A percentile compares a stretch with the other conserved stretches of the same genome.
phyloP scores from a whole-genome alignment of 37 sponge, comb jelly and placozoan genomes.

The Diacarnus erythraeanus region DNA sequence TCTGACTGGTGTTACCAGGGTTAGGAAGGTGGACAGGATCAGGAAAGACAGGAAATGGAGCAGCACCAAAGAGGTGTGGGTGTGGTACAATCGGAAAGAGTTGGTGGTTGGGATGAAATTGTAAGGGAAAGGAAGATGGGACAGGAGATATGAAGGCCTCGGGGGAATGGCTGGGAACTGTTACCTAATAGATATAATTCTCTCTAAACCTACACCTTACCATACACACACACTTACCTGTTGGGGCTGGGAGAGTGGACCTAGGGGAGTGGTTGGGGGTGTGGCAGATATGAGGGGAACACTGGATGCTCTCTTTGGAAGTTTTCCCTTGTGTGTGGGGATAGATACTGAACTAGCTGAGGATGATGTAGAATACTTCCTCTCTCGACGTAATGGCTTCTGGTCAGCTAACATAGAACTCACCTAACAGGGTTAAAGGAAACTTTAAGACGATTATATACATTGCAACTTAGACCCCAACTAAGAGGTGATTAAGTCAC shows the following conservation, averaged over 20 bases:
- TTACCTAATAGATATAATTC: too few species aligned
- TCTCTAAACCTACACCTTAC: too few species aligned
- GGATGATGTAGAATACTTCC: slow-evolving; percentile 37
- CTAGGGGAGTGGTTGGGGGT: not conserved
- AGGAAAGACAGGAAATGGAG: not conserved
- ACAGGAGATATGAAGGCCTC: too few species aligned
- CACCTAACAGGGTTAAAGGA: slow-evolving; percentile 8
- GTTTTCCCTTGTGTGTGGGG: not conserved
- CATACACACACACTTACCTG: too few species aligned
- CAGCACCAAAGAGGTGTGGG: not conserved
- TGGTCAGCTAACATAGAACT: not conserved
- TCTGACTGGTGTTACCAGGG: not conserved
- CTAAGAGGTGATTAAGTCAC: not conserved
- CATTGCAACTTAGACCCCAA: too few species aligned
- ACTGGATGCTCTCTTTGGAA: not conserved
- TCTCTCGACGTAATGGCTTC: slow-evolving; percentile 16
- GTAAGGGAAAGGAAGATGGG: not conserved
- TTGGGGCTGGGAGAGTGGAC: not conserved
- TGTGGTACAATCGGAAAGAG: not conserved
- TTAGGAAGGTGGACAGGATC: too few species aligned
- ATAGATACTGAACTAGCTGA: slow-evolving; percentile 12
- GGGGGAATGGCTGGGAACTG: too few species aligned
- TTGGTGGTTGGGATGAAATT: not conserved
- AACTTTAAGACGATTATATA: too few species aligned
- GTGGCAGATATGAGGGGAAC: not conserved